Percentiles rank a stretch among this genome's conserved stretches.
Conservation (phyloP, 2,113 vertebrate genomes). For the Verasper variegatus region DNA sequence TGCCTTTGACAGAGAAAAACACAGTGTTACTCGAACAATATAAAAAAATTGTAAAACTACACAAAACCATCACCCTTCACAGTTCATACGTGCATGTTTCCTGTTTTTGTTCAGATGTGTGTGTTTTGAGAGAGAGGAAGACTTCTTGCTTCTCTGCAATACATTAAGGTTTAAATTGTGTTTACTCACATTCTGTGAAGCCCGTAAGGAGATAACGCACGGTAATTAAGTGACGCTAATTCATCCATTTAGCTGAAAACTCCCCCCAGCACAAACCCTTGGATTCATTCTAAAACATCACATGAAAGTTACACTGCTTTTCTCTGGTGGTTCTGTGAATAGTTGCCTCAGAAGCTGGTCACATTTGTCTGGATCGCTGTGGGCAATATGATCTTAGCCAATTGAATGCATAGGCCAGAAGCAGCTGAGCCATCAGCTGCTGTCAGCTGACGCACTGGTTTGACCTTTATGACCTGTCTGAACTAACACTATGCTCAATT, state of each 20-base stretch:
- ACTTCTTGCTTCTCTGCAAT: background rate
- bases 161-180: conserved; percentile 50
- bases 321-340: background rate
- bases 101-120: background rate
- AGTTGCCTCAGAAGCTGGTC: background rate
- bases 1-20: too few species aligned
- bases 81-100: conserved; percentile 10
- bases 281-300: conserved; percentile 25
- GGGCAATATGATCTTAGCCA: too few species aligned
- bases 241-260: conserved; percentile 49
- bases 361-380: background rate
- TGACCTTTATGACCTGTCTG: too few species aligned
- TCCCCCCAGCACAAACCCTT: conserved; percentile 19
- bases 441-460: too few species aligned
- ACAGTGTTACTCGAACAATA: background rate
- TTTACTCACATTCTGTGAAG: conserved; percentile 47
- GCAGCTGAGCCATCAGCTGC: too few species aligned
- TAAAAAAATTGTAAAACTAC: background rate
- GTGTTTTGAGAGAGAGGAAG: conserved; percentile 9
- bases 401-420: too few species aligned
- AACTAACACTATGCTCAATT: too few species aligned
- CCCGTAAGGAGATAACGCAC: conserved; percentile 41
- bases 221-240: background rate
- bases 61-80: too few species aligned
- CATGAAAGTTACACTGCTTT: background rate